Evolutionary conservation across 2,797 vertebrate species (phyloP).

Genomic region (Tauraco hartlaubi): DNA sequence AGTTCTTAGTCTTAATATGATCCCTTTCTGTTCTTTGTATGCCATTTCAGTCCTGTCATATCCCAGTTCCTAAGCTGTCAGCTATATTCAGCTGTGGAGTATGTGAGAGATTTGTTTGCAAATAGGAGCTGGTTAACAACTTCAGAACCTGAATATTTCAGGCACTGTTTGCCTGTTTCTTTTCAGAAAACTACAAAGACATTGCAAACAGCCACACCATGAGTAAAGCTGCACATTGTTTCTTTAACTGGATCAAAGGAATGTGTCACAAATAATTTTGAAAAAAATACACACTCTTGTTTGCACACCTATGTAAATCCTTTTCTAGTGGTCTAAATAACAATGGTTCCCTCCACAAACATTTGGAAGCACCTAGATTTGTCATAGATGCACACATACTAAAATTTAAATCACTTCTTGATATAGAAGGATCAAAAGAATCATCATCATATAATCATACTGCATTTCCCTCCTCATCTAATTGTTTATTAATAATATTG

Average conservation of each 20-base stretch:
- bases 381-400: not conserved
- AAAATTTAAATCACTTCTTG: not conserved
- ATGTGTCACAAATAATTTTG: not conserved
- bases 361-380: not conserved
- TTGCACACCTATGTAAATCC: conserved; percentile 36
- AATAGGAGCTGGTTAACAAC: conserved; percentile 5
- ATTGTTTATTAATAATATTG: not conserved
- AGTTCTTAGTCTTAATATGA: not conserved
- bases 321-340: not conserved
- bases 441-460: not conserved
- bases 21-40: not conserved
- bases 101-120: not conserved
- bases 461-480: not conserved
- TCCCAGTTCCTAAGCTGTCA: not conserved
- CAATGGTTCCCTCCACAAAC: not conserved
- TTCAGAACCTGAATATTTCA: conserved; percentile 7
- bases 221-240: not conserved
- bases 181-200: conserved; percentile 33
- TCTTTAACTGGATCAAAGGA: conserved; percentile 10
- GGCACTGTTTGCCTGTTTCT: not conserved
- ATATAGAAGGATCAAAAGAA: not conserved
- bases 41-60: not conserved
- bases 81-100: not conserved
- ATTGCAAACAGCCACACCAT: conserved; percentile 10
- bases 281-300: not conserved